Evolutionary conservation across 2,888 invertebrate species (phyloP).

Genomic region (Malacosoma neustria): DNA sequence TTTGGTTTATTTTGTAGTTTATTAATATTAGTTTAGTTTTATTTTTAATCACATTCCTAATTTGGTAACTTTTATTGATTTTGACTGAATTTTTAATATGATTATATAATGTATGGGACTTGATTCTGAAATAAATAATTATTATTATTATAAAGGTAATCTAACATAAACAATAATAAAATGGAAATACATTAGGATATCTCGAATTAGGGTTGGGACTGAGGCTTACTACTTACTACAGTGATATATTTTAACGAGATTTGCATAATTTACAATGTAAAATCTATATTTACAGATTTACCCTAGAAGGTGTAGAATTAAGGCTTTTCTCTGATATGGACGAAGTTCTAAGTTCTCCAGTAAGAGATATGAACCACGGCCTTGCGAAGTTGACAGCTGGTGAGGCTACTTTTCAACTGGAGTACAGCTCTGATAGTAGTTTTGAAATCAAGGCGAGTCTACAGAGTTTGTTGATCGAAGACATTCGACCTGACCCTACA

Average conservation of each 20-base stretch:
- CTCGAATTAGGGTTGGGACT: no score
- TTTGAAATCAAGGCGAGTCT: slow-evolving; percentile 81
- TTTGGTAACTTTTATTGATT: no score
- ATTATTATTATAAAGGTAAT: neutral
- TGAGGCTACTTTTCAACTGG: slow-evolving; percentile 77
- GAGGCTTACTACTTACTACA: no score
- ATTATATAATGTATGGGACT: no score
- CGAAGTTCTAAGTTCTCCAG: slow-evolving; percentile 83
- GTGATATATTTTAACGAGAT: no score
- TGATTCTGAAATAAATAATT: no score
- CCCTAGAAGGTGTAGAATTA: slow-evolving; percentile 81
- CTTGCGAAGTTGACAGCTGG: slow-evolving; percentile 81
- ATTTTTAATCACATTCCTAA: no score
- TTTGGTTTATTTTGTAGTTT: no score
- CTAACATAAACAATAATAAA: neutral
- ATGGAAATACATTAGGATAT: neutral
- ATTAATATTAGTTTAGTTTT: no score
- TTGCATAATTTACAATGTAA: no score
- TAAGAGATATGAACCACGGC: slow-evolving; percentile 81
- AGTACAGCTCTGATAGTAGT: slow-evolving; percentile 80
- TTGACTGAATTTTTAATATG: no score
- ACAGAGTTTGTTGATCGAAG: slow-evolving; percentile 80
- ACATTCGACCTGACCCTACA: slow-evolving; percentile 80
- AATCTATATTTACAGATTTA: slow-evolving; percentile 68
- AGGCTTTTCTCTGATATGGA: slow-evolving; percentile 83